phyloP scores from a whole-genome alignment of 2,888 invertebrate species.

The Trimorus sp. region DNA sequence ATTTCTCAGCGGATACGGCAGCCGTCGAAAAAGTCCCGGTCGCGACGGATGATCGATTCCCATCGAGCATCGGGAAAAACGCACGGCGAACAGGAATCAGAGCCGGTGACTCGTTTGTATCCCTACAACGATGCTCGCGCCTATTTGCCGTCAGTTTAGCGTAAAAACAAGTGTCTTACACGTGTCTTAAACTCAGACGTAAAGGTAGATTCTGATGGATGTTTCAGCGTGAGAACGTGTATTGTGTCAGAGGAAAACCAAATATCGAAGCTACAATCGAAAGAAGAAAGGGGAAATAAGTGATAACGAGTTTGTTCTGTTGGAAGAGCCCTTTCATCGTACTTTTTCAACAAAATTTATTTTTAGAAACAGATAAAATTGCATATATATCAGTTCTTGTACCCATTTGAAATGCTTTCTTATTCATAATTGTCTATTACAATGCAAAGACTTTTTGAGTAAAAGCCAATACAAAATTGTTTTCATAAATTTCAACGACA shows the following conservation, averaged over 20 bases:
- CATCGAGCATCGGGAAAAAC: conserved; percentile 72
- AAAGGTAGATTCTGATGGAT: conserved; percentile 14
- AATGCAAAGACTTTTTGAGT: too few species aligned
- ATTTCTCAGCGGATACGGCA: conserved; percentile 42
- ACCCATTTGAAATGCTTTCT: background rate
- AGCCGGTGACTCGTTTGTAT: conserved; percentile 64
- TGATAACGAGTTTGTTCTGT: too few species aligned
- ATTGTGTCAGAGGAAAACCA: too few species aligned
- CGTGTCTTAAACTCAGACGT: conserved; percentile 41
- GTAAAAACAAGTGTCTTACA: conserved; percentile 55
- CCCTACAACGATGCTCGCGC: conserved; percentile 65
- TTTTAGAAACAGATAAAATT: background rate
- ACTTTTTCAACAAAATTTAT: background rate
- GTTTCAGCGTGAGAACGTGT: conserved; percentile 45
- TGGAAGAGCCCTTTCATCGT: background rate
- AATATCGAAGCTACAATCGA: too few species aligned
- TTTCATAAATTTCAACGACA: too few species aligned
- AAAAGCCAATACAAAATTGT: too few species aligned
- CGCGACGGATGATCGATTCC: conserved; percentile 74
- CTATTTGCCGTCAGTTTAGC: conserved; percentile 56
- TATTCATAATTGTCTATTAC: too few species aligned
- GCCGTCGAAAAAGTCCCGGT: conserved; percentile 70
- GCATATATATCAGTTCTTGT: background rate
- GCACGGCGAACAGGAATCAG: conserved; percentile 68
- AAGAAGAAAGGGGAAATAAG: too few species aligned